phyloP scores from a whole-genome alignment of 2,797 vertebrate species.

The Sebastes cheni region DNA sequence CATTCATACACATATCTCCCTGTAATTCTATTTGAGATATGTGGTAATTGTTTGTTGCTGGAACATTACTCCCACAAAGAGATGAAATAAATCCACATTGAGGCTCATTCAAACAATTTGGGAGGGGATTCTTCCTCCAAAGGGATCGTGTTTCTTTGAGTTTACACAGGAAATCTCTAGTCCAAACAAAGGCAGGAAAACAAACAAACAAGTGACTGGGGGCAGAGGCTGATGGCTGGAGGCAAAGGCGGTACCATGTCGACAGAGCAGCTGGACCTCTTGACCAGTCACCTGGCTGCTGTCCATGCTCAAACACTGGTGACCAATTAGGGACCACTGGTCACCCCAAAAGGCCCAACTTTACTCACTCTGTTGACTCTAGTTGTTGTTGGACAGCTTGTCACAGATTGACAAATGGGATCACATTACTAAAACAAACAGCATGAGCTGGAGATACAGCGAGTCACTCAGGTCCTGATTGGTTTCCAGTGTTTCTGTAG shows the following conservation, averaged over 20 bases:
- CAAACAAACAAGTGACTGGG: constrained; percentile 73
- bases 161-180: constrained; percentile 75
- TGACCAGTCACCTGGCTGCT: constrained; percentile 60
- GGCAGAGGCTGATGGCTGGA: constrained; percentile 40
- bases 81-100: constrained; percentile 40
- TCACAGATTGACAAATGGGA: constrained; percentile 66
- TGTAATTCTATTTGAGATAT: constrained; percentile 1
- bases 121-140: constrained; percentile 14
- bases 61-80: constrained; percentile 15
- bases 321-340: constrained; percentile 45
- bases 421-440: constrained; percentile 72
- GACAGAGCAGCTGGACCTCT: constrained; percentile 60
- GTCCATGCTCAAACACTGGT: constrained; percentile 59
- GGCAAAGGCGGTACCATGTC: constrained; percentile 26
- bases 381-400: constrained; percentile 60
- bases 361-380: constrained; percentile 51
- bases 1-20: background rate
- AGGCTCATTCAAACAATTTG: constrained; percentile 31
- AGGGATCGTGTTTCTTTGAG: constrained; percentile 51
- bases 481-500: constrained; percentile 14
- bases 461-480: constrained; percentile 26
- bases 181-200: constrained; percentile 79
- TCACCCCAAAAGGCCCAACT: constrained; percentile 52
- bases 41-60: constrained; percentile 27
- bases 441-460: constrained; percentile 48